Evolutionary conservation across 2,888 invertebrate genomes (phyloP), one percentile per base, ranked within the genome.

Genomic region (Hypomecis atomaria): DNA sequence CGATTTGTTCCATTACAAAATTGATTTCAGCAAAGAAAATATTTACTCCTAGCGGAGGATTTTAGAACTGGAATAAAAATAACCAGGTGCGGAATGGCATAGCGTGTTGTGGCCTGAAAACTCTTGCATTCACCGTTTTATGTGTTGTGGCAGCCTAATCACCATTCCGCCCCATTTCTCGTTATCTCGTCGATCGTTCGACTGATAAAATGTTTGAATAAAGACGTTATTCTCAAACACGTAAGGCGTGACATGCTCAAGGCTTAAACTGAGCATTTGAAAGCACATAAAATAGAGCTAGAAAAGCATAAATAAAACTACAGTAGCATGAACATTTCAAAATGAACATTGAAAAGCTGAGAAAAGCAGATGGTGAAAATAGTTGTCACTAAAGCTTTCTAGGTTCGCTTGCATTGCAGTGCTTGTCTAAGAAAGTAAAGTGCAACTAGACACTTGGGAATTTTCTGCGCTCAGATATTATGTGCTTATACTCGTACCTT

Each of bases 121-220:
- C 43, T 48, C 45, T 65, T 65, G 56, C 65, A 65, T 65, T 65
- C 56, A 53, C 42, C 56, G 40, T 56, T 53, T 57, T 60, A 64
- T 52, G 13, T 65, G 60, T 59, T 64, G 59, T 57, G 56, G 65
- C 64, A 56, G 45, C 55, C 50, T 60, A 60, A 60, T 65, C 56
- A 61, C 50, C 48, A 49, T 49, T 58, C 57, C 49, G 44, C 65
- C 61, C 48, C 53, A 45, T 56, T 60, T 44, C 54, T 55, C 45
- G 49, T 58, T 59, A 65, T 58, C 65, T 57, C 34, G 48, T 42
- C 11, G 61, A 61, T 61, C 56, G 48, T 61, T 56, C 50, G 11
- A 42, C 56, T 61, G 65, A 61, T 65, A 54, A 61, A 54, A 49
- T 53, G 48, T 50, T 61, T 58, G 56, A 57, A 53, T 57, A 62